phyloP scores from a whole-genome alignment of 2,113 vertebrate species.

The Plotosus lineatus region DNA sequence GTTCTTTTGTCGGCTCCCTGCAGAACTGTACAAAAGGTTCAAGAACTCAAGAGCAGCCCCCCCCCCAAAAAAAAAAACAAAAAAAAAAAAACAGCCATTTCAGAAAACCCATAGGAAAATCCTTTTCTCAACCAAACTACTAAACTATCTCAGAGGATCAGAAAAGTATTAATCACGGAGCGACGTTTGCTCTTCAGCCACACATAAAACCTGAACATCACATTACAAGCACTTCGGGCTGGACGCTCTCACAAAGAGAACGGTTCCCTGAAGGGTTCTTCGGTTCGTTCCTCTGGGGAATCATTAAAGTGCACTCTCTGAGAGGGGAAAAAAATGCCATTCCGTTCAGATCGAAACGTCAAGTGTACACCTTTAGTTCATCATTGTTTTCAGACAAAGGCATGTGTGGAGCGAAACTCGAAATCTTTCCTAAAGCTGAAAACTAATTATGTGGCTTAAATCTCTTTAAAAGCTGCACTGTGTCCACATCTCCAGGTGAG shows the following conservation, averaged over 20 bases:
- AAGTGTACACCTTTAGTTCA: not conserved
- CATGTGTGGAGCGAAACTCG: not conserved
- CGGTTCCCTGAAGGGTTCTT: slow-evolving; percentile 25
- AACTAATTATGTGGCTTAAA: not conserved
- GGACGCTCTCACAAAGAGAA: not conserved
- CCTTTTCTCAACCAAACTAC: not conserved
- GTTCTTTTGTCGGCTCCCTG: not conserved
- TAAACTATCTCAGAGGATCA: slow-evolving; percentile 23
- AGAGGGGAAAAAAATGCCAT: not conserved
- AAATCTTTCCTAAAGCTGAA: not conserved
- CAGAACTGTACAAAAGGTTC: not conserved
- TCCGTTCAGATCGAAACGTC: not conserved
- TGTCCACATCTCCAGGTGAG: not conserved
- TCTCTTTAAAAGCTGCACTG: slow-evolving; percentile 3
- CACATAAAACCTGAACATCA: slow-evolving; percentile 27
- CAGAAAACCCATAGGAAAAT: not conserved
- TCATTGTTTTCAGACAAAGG: not conserved
- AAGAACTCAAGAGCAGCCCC: too few relatives aligned
- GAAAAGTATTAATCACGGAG: slow-evolving; percentile 31
- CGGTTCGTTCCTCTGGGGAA: not conserved
- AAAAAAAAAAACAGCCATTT: not conserved
- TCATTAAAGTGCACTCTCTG: not conserved
- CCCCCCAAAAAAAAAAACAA: too few relatives aligned
- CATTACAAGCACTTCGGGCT: slow-evolving; percentile 15
- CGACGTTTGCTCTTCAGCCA: slow-evolving; percentile 10